These are phyloP conservation scores for Dolichallabes microphthalmus DNA, from an alignment of 2,113 vertebrate species.

Conservation along the genomic window DNA sequence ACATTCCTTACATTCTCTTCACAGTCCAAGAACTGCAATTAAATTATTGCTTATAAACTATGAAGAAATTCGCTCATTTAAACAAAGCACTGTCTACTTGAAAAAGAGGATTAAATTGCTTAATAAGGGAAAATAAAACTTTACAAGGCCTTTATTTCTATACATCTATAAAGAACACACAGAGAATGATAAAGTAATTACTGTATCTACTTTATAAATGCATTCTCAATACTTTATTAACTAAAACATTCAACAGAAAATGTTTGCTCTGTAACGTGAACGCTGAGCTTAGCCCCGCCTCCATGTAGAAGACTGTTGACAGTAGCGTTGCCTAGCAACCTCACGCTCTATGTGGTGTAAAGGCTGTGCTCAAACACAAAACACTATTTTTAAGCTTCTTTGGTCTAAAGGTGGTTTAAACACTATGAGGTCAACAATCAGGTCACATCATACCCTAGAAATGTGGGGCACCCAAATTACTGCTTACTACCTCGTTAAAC, in stretches of 20 bases:
- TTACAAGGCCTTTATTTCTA: background rate
- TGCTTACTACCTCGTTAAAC: no score
- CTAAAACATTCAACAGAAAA: background rate
- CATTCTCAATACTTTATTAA: background rate
- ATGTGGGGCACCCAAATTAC: background rate
- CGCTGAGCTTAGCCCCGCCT: background rate
- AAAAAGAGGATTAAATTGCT: background rate
- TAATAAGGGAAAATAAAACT: background rate
- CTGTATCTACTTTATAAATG: background rate
- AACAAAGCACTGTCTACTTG: background rate
- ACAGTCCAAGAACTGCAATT: conserved; percentile 6
- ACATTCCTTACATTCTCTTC: conserved; percentile 36
- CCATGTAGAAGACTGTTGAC: background rate
- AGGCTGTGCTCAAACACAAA: background rate
- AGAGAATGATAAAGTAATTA: background rate
- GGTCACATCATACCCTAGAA: background rate
- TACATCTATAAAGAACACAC: background rate
- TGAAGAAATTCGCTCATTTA: background rate
- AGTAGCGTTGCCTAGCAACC: background rate
- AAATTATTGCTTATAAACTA: conserved; percentile 10
- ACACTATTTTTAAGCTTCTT: background rate
- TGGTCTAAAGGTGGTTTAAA: background rate
- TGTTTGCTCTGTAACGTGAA: background rate
- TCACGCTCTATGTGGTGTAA: background rate
- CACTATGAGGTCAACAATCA: background rate